These are phyloP conservation scores for Byasa hedistus DNA, from an alignment of 2,888 invertebrate genomes.

Conservation along the genomic window DNA sequence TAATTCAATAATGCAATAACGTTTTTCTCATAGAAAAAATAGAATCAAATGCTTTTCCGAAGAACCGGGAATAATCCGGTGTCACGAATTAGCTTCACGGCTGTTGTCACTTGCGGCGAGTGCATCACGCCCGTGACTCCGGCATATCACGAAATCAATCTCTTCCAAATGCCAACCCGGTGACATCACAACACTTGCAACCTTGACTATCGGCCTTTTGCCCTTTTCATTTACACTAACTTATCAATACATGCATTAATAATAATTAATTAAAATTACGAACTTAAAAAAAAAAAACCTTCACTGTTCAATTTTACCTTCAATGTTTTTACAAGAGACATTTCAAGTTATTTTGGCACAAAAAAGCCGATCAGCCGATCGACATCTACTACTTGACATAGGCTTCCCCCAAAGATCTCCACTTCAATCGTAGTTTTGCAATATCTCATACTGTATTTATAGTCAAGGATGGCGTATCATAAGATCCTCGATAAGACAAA, in stretches of 20 bases:
- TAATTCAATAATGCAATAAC: background rate
- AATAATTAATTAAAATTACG: background rate
- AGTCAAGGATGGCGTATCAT: slow-evolving; percentile 18
- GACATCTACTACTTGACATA: too few relatives aligned
- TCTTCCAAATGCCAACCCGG: slow-evolving; percentile 45
- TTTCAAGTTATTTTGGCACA: too few relatives aligned
- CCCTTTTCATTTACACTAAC: slow-evolving; percentile 44
- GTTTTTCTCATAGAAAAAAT: background rate
- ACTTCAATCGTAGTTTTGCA: background rate
- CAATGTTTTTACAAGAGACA: too few relatives aligned
- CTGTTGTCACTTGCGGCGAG: slow-evolving; percentile 18
- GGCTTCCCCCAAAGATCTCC: too few relatives aligned
- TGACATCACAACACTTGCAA: slow-evolving; percentile 43
- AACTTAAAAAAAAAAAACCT: too few relatives aligned
- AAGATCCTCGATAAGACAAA: slow-evolving; percentile 25
- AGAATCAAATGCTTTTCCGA: background rate
- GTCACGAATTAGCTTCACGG: slow-evolving; percentile 10
- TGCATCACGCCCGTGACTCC: slow-evolving; percentile 42
- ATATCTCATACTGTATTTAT: slow-evolving; percentile 1
- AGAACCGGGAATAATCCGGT: slow-evolving; percentile 2
- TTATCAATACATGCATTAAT: slow-evolving; percentile 30
- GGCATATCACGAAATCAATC: slow-evolving; percentile 64
- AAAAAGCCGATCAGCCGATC: too few relatives aligned
- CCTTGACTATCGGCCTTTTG: slow-evolving; percentile 58
- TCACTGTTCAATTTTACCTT: too few relatives aligned